Percentiles rank a stretch among this genome's conserved stretches.
These are phyloP conservation scores for Acanthis flammea DNA, from an alignment of 2,797 vertebrate species.

Conservation along the genomic window DNA sequence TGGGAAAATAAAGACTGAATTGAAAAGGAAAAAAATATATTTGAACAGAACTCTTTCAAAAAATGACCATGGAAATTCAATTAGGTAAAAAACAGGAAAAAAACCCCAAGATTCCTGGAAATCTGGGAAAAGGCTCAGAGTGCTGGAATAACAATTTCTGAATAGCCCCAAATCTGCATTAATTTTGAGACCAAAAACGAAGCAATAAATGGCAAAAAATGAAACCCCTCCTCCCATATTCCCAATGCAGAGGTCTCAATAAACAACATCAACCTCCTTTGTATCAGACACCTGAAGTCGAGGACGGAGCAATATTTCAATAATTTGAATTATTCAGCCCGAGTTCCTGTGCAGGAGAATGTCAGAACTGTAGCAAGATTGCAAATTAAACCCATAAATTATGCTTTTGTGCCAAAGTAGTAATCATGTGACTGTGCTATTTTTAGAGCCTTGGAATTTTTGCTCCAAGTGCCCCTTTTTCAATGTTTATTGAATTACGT, in stretches of 20 bases:
- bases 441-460: conserved; percentile 48
- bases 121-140: not conserved
- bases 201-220: not conserved
- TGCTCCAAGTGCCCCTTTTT: conserved; percentile 31
- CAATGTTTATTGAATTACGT: conserved; percentile 55
- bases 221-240: not conserved
- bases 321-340: conserved; percentile 39
- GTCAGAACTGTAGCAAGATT: conserved; percentile 43
- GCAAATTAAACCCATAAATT: conserved; percentile 70
- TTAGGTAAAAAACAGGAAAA: not conserved
- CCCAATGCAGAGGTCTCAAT: not conserved
- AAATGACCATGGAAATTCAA: not conserved
- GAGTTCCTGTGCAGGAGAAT: conserved; percentile 17
- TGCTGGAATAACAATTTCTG: not conserved
- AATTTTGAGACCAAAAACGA: not conserved
- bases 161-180: not conserved
- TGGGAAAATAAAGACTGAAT: not conserved
- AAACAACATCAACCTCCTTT: not conserved
- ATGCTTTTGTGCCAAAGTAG: conserved; percentile 52
- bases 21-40: not conserved
- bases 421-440: conserved; percentile 37
- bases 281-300: not conserved
- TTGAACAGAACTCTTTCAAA: not conserved
- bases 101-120: not conserved
- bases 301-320: conserved; percentile 29